Conservation (phyloP, 2,888 invertebrate genomes). For the Caenorhabditis sinica region DNA sequence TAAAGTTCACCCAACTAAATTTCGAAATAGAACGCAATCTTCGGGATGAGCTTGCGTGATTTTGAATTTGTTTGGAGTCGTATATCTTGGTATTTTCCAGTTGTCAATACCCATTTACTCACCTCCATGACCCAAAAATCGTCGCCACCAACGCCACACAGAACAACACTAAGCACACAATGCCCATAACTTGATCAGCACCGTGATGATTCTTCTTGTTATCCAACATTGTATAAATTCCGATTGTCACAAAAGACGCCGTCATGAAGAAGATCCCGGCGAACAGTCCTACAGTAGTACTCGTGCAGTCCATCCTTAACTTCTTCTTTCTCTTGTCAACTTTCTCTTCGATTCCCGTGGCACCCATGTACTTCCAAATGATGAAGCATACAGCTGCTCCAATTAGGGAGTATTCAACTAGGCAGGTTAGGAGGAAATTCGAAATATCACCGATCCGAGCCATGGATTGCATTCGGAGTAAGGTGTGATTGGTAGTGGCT, state of each 20-base stretch:
- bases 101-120: background rate
- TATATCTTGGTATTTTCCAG: background rate
- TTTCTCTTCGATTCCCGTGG: slow-evolving; percentile 28
- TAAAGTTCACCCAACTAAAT: too few relatives aligned
- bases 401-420: slow-evolving; percentile 81
- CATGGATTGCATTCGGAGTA: slow-evolving; percentile 53
- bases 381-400: slow-evolving; percentile 83
- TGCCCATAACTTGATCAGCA: slow-evolving; percentile 78
- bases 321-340: slow-evolving; percentile 72
- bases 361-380: slow-evolving; percentile 81
- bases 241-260: slow-evolving; percentile 79
- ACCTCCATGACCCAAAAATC: slow-evolving; percentile 78
- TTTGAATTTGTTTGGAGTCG: too few relatives aligned
- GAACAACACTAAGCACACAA: slow-evolving; percentile 79
- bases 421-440: slow-evolving; percentile 80
- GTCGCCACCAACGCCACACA: slow-evolving; percentile 76
- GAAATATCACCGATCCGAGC: slow-evolving; percentile 81
- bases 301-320: slow-evolving; percentile 81
- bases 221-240: slow-evolving; percentile 79
- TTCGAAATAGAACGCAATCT: too few relatives aligned
- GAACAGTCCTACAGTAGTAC: slow-evolving; percentile 76
- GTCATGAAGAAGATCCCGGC: slow-evolving; percentile 80
- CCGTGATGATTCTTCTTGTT: slow-evolving; percentile 64
- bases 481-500: slow-evolving; percentile 2
- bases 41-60: too few relatives aligned